Evolutionary conservation across 2,113 vertebrate genomes (phyloP), one percentile per base, ranked within the genome.

Genomic region (Amphiprion percula): DNA sequence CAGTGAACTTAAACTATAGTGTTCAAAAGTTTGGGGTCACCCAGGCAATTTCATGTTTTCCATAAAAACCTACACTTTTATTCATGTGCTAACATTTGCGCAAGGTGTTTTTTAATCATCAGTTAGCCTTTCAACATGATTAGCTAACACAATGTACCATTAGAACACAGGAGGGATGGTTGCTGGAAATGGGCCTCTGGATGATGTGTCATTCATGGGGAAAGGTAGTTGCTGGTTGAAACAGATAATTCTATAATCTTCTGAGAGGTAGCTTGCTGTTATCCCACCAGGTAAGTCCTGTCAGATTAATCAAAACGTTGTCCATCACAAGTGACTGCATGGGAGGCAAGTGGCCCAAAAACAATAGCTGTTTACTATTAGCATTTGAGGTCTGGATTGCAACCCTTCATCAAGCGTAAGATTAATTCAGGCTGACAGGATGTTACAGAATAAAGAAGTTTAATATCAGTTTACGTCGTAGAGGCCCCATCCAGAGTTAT

Each of bases 211-310:
- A 73, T 76, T 60, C 71, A 54, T 60, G 17, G 72, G 65, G 78
- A 70, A 83, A 85, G 75, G 80, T 92, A 93, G 91, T 87, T 83
- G 77, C 69, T 44, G 61, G 61, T 74, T 82, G 77, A 89, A 80
- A 77, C 46, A 79, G 64, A 83, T 90, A 84, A 89, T 87, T 84
- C 79, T 60, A 80, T 83, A 79, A 87, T 93, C 83, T 80, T 90
- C 68, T 26, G 71, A 78, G 85, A 70, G 65, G 75, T 58, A 69
- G 67, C 79, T 83, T 23, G 33, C 68, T 64, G 33, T 62, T 76
- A 47, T 69, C 77, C 82, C 70, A 72, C 63, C 15, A 49, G 72
- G 83, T 75, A 86, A 69, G 80, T 76, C 63, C 78, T 88, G 80
- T 87, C 86, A 81, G 82, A 84, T 87, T 86, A 86, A 77, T 87